A percentile compares a stretch with the other conserved stretches of the same genome.
Evolutionary conservation across 2,113 vertebrate species (phyloP).

Genomic region (Chloebia gouldiae): DNA sequence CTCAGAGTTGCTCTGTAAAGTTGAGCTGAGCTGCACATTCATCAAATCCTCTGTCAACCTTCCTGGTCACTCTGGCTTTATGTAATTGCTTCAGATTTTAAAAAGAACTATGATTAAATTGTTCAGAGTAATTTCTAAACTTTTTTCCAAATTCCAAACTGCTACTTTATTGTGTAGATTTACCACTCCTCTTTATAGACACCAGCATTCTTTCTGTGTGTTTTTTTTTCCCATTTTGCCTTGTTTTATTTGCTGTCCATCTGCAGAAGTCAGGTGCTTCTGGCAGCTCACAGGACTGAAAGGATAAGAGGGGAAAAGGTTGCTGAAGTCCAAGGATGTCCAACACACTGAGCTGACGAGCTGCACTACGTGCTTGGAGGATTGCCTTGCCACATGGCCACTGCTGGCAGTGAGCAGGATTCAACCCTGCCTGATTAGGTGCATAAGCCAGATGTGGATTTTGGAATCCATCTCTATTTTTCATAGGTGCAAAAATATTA

Average conservation of each 20-base stretch:
- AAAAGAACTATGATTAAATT: background rate
- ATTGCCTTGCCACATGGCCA: background rate
- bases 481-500: background rate
- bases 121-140: background rate
- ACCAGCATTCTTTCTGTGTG: background rate
- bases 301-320: background rate
- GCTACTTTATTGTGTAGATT: background rate
- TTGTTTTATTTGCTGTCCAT: background rate
- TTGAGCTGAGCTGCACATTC: background rate
- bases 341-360: background rate
- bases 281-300: background rate
- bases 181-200: background rate
- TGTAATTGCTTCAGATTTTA: background rate
- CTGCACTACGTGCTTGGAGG: background rate
- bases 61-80: background rate
- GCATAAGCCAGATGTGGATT: background rate
- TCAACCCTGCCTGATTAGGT: background rate
- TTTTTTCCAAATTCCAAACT: background rate
- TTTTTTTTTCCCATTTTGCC: rapidly evolving
- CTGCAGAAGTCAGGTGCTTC: background rate
- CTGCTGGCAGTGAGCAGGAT: background rate
- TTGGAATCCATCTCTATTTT: background rate
- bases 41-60: slow-evolving; percentile 20
- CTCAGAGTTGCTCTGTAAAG: background rate
- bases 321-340: background rate